Conservation (phyloP, 2,888 invertebrate species). For the Protodeltote pygarga region DNA sequence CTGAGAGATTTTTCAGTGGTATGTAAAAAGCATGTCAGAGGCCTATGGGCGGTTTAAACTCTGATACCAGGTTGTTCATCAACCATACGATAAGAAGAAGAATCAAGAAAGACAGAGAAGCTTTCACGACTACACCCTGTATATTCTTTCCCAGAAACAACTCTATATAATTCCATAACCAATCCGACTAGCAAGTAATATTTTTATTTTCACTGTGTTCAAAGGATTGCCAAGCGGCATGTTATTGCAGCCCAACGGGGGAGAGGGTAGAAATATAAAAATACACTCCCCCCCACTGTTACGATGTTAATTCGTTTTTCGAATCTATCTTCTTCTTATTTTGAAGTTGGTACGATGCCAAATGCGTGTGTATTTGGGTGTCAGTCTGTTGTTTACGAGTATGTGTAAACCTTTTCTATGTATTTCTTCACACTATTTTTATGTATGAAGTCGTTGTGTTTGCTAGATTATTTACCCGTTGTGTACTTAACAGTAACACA, state of each 20-base stretch:
- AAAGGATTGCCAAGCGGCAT: slow-evolving; percentile 69
- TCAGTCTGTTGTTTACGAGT: slow-evolving; percentile 20
- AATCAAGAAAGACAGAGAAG: no score
- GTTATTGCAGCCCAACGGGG: slow-evolving; percentile 63
- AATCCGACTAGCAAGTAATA: slow-evolving; percentile 58
- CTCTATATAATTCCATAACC: slow-evolving; percentile 50
- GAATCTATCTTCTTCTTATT: slow-evolving; percentile 61
- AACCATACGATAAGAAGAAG: no score
- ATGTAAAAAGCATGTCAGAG: no score
- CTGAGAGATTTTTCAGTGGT: no score
- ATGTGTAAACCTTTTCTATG: slow-evolving; percentile 42
- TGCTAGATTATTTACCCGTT: slow-evolving; percentile 19
- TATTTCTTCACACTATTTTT: slow-evolving; percentile 33
- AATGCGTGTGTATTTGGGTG: slow-evolving; percentile 39
- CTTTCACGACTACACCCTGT: no score
- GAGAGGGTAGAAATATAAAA: slow-evolving; percentile 63
- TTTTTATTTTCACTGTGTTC: slow-evolving; percentile 67
- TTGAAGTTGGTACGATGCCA: slow-evolving; percentile 60
- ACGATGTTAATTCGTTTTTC: slow-evolving; percentile 60
- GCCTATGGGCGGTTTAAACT: no score
- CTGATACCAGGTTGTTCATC: no score
- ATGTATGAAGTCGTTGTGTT: slow-evolving; percentile 25
- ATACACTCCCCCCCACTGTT: slow-evolving; percentile 54
- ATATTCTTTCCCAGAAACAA: no score
- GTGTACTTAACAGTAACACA: no score